These are phyloP conservation scores for Scomberomorus guttatus DNA, from an alignment of 2,797 vertebrate genomes.

Conservation along the genomic window DNA sequence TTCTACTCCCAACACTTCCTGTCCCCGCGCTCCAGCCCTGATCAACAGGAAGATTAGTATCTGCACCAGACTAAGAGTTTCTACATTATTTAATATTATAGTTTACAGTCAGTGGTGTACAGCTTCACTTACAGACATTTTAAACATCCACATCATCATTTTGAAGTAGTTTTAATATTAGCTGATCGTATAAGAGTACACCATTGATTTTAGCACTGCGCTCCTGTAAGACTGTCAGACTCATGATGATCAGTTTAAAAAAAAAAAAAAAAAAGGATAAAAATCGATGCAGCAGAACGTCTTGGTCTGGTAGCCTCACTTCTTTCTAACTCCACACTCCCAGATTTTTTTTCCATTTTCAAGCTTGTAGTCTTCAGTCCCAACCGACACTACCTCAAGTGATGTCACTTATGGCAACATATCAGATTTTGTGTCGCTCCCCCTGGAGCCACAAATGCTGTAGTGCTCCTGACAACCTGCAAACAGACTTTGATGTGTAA, in stretches of 20 bases:
- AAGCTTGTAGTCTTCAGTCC: not conserved
- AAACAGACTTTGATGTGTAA: not conserved
- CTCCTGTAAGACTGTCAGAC: not conserved
- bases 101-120: conserved; percentile 3
- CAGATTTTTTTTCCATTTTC: not conserved
- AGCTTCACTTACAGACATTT: not conserved
- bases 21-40: conserved; percentile 70
- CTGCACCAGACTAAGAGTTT: not conserved
- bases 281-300: not conserved
- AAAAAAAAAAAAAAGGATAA: too few relatives aligned
- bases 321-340: too few relatives aligned
- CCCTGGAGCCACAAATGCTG: too few relatives aligned
- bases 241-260: not conserved
- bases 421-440: not conserved
- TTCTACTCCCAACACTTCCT: conserved; percentile 83
- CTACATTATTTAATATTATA: not conserved
- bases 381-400: not conserved
- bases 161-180: not conserved
- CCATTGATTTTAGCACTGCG: not conserved
- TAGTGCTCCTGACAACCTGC: not conserved
- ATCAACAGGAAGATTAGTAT: conserved; percentile 82
- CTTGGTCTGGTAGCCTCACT: too few relatives aligned
- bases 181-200: not conserved
- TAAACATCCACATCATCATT: not conserved
- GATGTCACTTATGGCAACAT: not conserved